Percentiles rank a stretch among this genome's conserved stretches.
These are phyloP conservation scores for Eurytoma adleriae DNA, from an alignment of 2,888 invertebrate genomes.

Conservation along the genomic window DNA sequence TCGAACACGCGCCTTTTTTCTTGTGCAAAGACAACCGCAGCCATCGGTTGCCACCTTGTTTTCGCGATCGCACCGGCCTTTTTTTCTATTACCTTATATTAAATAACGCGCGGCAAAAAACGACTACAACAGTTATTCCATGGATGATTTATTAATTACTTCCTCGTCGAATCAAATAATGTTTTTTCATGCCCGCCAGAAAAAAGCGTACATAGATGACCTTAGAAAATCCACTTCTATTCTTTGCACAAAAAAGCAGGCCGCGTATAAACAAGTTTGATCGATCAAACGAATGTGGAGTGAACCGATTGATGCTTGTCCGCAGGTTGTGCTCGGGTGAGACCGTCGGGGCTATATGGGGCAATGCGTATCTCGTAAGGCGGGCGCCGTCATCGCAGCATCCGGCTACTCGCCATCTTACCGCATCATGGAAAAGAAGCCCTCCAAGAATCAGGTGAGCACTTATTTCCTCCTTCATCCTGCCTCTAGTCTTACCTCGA, in stretches of 20 bases:
- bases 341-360: slow-evolving; percentile 80
- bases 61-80: too few relatives aligned
- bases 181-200: too few relatives aligned
- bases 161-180: too few relatives aligned
- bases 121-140: too few relatives aligned
- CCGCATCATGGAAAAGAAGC: slow-evolving; percentile 74
- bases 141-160: too few relatives aligned
- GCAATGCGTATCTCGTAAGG: slow-evolving; percentile 87
- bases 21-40: slow-evolving; percentile 9
- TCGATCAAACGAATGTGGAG: too few relatives aligned
- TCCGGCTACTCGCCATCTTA: slow-evolving; percentile 80
- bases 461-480: not conserved
- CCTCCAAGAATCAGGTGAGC: slow-evolving; percentile 72
- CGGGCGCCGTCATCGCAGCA: slow-evolving; percentile 80
- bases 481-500: not conserved
- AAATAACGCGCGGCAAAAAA: too few relatives aligned
- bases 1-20: not conserved
- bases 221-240: too few relatives aligned
- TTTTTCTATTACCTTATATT: too few relatives aligned
- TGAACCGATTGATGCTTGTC: slow-evolving; percentile 56
- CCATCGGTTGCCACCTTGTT: not conserved
- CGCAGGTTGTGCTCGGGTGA: slow-evolving; percentile 68
- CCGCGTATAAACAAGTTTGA: too few relatives aligned
- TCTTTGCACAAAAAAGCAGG: slow-evolving; percentile 11
- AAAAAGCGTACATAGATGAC: too few relatives aligned